phyloP scores from a whole-genome alignment of 2,113 vertebrate species.

The Callipepla californica region DNA sequence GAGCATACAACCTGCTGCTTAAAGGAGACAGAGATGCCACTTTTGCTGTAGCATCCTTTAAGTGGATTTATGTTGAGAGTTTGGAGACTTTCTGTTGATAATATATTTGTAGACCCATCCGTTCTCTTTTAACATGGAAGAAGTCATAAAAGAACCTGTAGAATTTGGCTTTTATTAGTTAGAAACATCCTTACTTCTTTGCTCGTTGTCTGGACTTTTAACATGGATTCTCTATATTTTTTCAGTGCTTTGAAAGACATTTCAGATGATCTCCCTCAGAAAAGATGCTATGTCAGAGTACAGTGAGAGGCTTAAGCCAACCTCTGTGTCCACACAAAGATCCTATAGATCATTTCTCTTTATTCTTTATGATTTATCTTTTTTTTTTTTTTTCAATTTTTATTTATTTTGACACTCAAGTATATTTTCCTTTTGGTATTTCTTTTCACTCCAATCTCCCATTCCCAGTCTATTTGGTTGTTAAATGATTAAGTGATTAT shows the following conservation, averaged over 20 bases:
- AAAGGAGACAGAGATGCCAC: background rate
- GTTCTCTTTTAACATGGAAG: background rate
- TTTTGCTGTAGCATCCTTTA: background rate
- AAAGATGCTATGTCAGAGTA: background rate
- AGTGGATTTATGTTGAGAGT: background rate
- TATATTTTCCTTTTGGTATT: conserved; percentile 24
- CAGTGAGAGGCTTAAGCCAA: background rate
- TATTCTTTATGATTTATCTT: background rate
- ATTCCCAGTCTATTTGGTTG: background rate
- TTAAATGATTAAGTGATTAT: conserved; percentile 55
- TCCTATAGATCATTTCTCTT: background rate
- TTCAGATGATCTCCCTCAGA: background rate
- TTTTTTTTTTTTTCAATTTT: background rate
- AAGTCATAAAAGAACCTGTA: background rate
- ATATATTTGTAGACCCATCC: background rate
- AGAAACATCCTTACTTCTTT: background rate
- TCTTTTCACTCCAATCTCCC: background rate
- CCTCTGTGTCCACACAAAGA: background rate
- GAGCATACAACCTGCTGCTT: background rate
- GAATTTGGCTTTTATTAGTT: background rate
- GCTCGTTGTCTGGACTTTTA: background rate
- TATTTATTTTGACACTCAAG: background rate
- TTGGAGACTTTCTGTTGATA: background rate
- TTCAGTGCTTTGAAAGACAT: background rate
- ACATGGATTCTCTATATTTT: background rate